phyloP scores from a whole-genome alignment of 2,888 invertebrate genomes.

The Cabera pusaria region DNA sequence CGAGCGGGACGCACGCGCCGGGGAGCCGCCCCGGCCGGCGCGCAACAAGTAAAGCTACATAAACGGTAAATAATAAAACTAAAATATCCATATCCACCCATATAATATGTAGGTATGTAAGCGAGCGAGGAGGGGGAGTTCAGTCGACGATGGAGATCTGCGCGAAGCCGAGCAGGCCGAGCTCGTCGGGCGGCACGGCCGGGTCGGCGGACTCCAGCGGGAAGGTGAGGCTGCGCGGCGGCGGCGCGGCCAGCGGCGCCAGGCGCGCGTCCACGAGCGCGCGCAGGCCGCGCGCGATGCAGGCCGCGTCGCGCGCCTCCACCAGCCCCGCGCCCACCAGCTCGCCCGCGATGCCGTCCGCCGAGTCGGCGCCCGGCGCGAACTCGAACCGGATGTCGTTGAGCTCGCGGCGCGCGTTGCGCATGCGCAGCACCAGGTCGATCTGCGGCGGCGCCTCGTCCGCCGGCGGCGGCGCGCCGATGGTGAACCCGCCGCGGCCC shows the following conservation, averaged over 20 bases:
- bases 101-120: slow-evolving; percentile 61
- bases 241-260: slow-evolving; percentile 63
- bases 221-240: slow-evolving; percentile 92
- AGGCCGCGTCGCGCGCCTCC: slow-evolving; percentile 94
- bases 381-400: slow-evolving; percentile 99
- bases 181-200: slow-evolving; percentile 94
- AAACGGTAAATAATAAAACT: slow-evolving; percentile 42
- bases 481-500: slow-evolving; percentile 32
- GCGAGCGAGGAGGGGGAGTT: slow-evolving; percentile 38
- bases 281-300: slow-evolving; percentile 97
- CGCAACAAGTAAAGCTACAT: slow-evolving; percentile 36
- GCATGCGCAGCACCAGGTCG: slow-evolving; percentile 94
- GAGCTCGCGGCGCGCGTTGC: slow-evolving; percentile 95
- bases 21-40: too few relatives aligned
- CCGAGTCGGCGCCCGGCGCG: slow-evolving; percentile 94
- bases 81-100: slow-evolving; percentile 66
- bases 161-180: slow-evolving; percentile 97
- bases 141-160: slow-evolving; percentile 97
- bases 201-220: slow-evolving; percentile 86
- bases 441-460: slow-evolving; percentile 82
- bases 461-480: slow-evolving; percentile 30
- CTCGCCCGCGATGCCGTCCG: slow-evolving; percentile 98
- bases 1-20: too few relatives aligned
- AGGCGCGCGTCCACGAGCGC: slow-evolving; percentile 89
- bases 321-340: slow-evolving; percentile 98